These are phyloP conservation scores for Platanista minor DNA, from an alignment of 2,113 vertebrate species.

Conservation along the genomic window DNA sequence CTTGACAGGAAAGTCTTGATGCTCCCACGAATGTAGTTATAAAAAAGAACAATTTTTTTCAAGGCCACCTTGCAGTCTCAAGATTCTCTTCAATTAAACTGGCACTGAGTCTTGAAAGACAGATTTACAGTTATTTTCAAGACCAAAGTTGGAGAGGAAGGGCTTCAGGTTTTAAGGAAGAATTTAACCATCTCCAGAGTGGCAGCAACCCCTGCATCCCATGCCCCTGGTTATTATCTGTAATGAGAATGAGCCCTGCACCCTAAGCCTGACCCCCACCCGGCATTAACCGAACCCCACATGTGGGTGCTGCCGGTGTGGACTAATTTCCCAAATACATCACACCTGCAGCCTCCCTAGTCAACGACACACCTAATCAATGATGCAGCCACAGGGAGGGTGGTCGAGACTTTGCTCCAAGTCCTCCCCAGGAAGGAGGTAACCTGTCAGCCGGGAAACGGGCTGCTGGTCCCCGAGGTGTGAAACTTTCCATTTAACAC, in stretches of 20 bases:
- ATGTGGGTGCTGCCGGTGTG: accelerated
- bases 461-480: background rate
- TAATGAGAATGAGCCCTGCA: background rate
- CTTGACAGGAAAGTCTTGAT: background rate
- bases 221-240: accelerated
- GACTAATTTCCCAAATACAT: accelerated
- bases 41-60: accelerated
- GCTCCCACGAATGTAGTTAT: background rate
- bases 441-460: background rate
- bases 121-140: background rate
- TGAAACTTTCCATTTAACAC: background rate
- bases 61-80: background rate
- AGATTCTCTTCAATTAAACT: background rate
- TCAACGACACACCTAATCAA: accelerated
- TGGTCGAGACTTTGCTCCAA: background rate
- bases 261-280: background rate
- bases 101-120: background rate
- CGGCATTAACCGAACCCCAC: accelerated
- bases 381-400: background rate
- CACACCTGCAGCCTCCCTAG: accelerated
- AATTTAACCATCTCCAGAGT: accelerated
- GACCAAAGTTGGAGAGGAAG: background rate
- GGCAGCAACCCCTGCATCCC: accelerated
- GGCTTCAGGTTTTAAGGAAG: background rate
- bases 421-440: background rate